Evolutionary conservation across 1,140 invertebrate genomes (phyloP).

Genomic region (Penaeus japonicus): DNA sequence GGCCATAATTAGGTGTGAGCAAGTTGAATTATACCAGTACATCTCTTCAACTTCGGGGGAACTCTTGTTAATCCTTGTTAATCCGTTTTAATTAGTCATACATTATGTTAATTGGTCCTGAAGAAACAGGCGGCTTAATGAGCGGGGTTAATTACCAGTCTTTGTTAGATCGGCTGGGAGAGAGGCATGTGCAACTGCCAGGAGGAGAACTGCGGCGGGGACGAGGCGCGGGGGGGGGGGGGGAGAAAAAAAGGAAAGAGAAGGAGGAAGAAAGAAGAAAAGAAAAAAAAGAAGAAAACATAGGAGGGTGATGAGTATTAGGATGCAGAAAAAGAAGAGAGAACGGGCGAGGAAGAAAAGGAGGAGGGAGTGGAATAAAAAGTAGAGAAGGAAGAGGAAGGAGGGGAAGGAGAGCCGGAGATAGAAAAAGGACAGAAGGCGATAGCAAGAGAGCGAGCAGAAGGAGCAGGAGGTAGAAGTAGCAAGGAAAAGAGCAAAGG

Average conservation of each 20-base stretch:
- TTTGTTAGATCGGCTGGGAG: conserved; percentile 25
- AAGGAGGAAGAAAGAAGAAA: background rate
- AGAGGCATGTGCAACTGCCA: conserved; percentile 1
- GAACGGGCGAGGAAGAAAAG: background rate
- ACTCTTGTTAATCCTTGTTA: conserved; percentile 41
- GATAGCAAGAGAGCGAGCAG: background rate
- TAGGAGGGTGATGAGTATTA: background rate
- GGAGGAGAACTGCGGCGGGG: background rate
- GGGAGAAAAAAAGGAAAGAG: background rate
- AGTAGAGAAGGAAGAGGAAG: background rate
- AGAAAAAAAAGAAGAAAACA: background rate
- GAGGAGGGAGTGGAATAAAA: background rate
- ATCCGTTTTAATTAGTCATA: conserved; percentile 56
- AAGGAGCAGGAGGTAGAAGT: background rate
- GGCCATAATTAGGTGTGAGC: too few relatives aligned
- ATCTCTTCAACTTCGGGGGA: background rate
- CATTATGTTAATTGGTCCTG: conserved; percentile 57
- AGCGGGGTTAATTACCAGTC: conserved; percentile 37
- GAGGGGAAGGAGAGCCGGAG: background rate
- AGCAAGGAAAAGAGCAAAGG: background rate
- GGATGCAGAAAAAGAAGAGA: background rate
- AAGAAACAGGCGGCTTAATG: conserved; percentile 52
- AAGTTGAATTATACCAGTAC: background rate
- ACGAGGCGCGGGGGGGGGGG: background rate
- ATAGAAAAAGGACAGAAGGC: background rate